Evolutionary conservation across 2,797 vertebrate genomes (phyloP), one percentile per base, ranked within the genome.

Genomic region (Naso thynnoides): DNA sequence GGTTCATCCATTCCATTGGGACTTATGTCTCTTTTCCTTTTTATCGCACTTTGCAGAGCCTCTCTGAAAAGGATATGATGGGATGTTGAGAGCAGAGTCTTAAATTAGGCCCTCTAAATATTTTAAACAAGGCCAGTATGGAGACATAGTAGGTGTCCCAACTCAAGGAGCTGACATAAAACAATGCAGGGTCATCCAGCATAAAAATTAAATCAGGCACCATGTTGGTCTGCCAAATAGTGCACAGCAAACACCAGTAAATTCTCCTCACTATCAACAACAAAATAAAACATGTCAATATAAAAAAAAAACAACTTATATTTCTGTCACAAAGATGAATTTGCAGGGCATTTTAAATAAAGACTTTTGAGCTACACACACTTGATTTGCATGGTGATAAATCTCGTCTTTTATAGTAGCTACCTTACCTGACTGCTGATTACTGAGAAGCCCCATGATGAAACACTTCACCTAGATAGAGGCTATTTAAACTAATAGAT

Each of bases 361-460:
- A 4, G 26, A 54, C n/a, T 19, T 16, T 14, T 31, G 26, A 44
- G 49, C 48, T 16, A 11, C 13, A 23, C 19, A 39, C 9, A 8
- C 33, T 36, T 8, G 5, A n/a, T 29, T 41, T 61, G 44, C 50
- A 57, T 18, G 24, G 38, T 21, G 16, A 47, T 60, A 13, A 45
- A 78, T 62, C 9, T 6, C 19, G 44, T 39, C 16, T 64, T 70
- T 66, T 61, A 42, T 21, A 18, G 14, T 9, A n/a, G 33, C 31
- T 33, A 11, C 56, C 36, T 59, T 15, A 49, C 36, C 75, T 71
- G 49, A 23, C 31, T 21, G 27, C 39, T 52, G 13, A 79, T 79
- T 50, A 55, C 50, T 73, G 27, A 55, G 4, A 41, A 31, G 41
- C 38, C 21, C 31, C 11, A 5, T 39, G 19, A 77, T 57, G 50